Percentiles rank a stretch among this genome's conserved stretches.
Evolutionary conservation across 2,797 vertebrate species (phyloP).

Genomic region (Bradypus variegatus): DNA sequence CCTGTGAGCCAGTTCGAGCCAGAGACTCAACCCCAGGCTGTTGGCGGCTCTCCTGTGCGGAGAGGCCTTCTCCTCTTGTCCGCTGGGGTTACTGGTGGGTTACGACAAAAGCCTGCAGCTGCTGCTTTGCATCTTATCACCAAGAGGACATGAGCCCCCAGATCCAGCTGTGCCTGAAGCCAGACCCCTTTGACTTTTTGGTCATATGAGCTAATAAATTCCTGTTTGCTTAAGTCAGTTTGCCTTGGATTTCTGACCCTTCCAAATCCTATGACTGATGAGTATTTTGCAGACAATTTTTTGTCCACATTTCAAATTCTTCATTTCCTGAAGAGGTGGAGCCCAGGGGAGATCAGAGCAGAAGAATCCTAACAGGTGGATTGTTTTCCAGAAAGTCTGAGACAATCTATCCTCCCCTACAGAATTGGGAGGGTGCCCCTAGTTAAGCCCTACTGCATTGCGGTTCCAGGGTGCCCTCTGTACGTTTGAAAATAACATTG

Average conservation of each 20-base stretch:
- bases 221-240: neutral
- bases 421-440: too few relatives aligned
- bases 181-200: neutral
- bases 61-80: neutral
- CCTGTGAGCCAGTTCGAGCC: neutral
- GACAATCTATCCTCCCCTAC: neutral
- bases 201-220: neutral
- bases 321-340: neutral
- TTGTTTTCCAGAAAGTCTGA: neutral
- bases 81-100: neutral
- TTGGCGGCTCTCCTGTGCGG: neutral
- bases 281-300: neutral
- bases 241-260: neutral
- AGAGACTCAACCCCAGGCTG: neutral
- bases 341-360: neutral
- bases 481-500: neutral
- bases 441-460: too few relatives aligned
- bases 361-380: neutral
- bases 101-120: neutral
- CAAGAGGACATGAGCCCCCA: neutral
- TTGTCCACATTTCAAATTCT: neutral
- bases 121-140: neutral
- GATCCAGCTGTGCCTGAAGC: neutral
- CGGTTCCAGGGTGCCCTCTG: neutral
- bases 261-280: neutral